Conservation (phyloP, 2,888 invertebrate species). For the Tachystola acroxantha region DNA sequence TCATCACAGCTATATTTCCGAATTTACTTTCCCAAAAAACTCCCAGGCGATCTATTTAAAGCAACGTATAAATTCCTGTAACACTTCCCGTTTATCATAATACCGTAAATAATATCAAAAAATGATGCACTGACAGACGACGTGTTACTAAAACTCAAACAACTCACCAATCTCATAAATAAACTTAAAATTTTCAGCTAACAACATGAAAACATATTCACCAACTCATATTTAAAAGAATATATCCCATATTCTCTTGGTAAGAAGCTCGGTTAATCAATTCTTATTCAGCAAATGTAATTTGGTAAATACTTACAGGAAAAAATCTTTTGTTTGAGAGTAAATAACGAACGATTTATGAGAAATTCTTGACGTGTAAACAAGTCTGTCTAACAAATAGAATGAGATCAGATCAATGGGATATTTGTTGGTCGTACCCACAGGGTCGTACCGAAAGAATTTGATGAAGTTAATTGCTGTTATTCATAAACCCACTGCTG, state of each 20-base stretch:
- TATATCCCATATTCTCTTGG: background rate
- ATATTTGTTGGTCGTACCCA: background rate
- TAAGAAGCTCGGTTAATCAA: background rate
- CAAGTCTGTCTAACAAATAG: conserved; percentile 14
- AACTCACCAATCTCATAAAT: conserved; percentile 9
- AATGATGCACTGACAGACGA: conserved; percentile 2
- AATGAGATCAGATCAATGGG: background rate
- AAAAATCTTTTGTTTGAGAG: conserved; percentile 11
- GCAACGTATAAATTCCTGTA: background rate
- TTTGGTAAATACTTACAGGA: background rate
- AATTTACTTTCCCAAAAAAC: too few relatives aligned
- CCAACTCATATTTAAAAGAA: background rate
- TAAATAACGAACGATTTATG: conserved; percentile 19
- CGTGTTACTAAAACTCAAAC: conserved; percentile 7
- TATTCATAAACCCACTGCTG: too few relatives aligned
- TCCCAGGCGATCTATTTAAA: too few relatives aligned
- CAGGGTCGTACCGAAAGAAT: too few relatives aligned
- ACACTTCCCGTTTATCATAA: background rate
- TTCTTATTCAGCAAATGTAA: background rate
- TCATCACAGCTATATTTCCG: too few relatives aligned
- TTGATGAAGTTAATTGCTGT: too few relatives aligned
- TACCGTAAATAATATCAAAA: background rate
- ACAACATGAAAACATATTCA: background rate
- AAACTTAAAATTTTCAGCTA: background rate
- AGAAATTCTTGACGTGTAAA: conserved; percentile 10